Evolutionary conservation across 2,888 invertebrate species (phyloP), one percentile per base, ranked within the genome.

Genomic region (Trichogramma dendrolimi): DNA sequence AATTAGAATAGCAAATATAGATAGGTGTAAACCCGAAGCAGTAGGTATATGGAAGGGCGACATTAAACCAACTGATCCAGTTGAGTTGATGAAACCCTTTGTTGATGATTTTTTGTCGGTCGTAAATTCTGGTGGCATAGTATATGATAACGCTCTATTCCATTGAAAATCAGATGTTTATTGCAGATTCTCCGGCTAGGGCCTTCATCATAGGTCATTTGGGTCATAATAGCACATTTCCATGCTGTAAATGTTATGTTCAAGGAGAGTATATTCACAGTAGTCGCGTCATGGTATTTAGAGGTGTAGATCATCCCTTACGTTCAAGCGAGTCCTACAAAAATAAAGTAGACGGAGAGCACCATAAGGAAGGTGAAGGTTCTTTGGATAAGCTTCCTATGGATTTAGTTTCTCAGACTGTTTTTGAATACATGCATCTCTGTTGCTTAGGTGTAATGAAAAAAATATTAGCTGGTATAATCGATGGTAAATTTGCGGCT

Each of bases 121-220:
- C n/a, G n/a, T n/a, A n/a, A 6, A 38, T 38, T 51, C 6, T 10
- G 51, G 39, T 46, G 46, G 11, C 46, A 46, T 46, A 11, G 11
- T n/a, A n/a, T 47, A 39, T 50, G 46, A 43, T 46, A 54, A n/a
- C n/a, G n/a, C n/a, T n/a, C n/a, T n/a, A n/a, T n/a, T n/a, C n/a
- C n/a, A n/a, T n/a, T n/a, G n/a, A n/a, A n/a, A n/a, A n/a, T n/a
- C n/a, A n/a, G n/a, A n/a, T n/a, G n/a, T 70, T 67, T 10, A 67
- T 68, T 41, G 68, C 66, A 11, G 67, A 69, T 60, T 63, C 66
- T 11, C 66, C 64, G 42, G 66, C 68, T 38, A 60, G 68, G 11
- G 55, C 67, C 4, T 66, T 63, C 27, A 43, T 62, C 38, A 40
- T 67, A 14, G 62, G 66, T 46, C 65, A 68, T 55, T 42, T 40